Evolutionary conservation across 2,888 invertebrate genomes (phyloP), one percentile per base, ranked within the genome.

Genomic region (Drosophila barbarae): DNA sequence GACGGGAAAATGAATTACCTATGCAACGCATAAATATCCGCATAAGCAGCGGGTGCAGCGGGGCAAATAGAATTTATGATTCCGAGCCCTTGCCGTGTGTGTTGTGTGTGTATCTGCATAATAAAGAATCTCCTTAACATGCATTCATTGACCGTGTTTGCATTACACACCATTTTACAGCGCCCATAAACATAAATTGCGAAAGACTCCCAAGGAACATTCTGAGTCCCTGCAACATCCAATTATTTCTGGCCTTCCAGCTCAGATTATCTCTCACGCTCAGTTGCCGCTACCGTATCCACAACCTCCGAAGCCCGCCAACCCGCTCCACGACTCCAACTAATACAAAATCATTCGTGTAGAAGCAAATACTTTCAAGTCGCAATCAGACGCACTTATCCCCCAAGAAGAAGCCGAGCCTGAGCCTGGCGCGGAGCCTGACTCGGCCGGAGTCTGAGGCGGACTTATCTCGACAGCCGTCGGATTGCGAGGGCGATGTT

Each of bases 321-420:
- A n/a, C 35, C 34, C 42, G 34, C 36, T 51, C 35, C 49, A 28
- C 23, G 53, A 3, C 5, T 47, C 34, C 39, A 75, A 63, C 77
- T 67, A 74, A 83, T 69, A 69, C 74, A 41, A 71, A 66, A 64
- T 64, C 63, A 63, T 72, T 77, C 57, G 67, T 61, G 67, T 39
- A 64, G 69, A 74, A 66, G 67, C 64, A 65, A 74, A 64, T 67
- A 69, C 68, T 76, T 74, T 66, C 56, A 53, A 69, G 59, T 68
- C 72, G 63, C 73, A 79, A 77, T 77, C 82, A 75, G 61, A 54
- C 64, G 67, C 52, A 54, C 69, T 71, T 73, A 69, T 59, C 69
- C 55, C 47, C 23, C 6, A 21, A 65, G 15, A 28, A 46, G 39
- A 53, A 38, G 26, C 10, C 26, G 3, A 35, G 15, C 9, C 30